Percentiles rank a stretch among this genome's conserved stretches.
These are phyloP conservation scores for Apamea epomidion DNA, from an alignment of 2,888 invertebrate genomes.

Conservation along the genomic window DNA sequence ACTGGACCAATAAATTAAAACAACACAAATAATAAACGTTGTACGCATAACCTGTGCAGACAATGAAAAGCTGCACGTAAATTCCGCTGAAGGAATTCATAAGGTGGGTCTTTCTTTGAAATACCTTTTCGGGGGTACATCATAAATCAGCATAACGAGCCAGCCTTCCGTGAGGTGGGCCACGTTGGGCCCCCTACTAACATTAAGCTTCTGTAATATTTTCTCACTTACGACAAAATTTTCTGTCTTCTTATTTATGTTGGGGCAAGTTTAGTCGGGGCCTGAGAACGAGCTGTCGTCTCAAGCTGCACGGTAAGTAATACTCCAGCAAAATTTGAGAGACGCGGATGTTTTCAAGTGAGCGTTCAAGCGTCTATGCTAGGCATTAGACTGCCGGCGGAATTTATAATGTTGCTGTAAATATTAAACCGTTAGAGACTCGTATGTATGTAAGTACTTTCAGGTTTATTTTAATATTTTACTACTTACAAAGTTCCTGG, in stretches of 20 bases:
- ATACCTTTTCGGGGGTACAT: conserved; percentile 82
- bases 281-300: conserved; percentile 78
- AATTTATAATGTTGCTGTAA: conserved; percentile 58
- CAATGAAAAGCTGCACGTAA: conserved; percentile 75
- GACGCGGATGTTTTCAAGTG: conserved; percentile 63
- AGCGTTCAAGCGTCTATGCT: conserved; percentile 52
- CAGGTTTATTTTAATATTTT: conserved; percentile 3
- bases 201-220: conserved; percentile 89
- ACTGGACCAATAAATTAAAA: conserved; percentile 64
- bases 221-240: conserved; percentile 90
- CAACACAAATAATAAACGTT: conserved; percentile 65
- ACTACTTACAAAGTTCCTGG: background rate
- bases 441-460: background rate
- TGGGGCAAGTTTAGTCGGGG: conserved; percentile 74
- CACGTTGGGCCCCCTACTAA: conserved; percentile 76
- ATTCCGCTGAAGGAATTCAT: conserved; percentile 80
- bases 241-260: conserved; percentile 88
- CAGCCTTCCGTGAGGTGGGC: conserved; percentile 85
- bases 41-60: conserved; percentile 70
- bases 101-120: conserved; percentile 80
- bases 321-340: conserved; percentile 68
- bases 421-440: conserved; percentile 41
- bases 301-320: conserved; percentile 77
- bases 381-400: conserved; percentile 46
- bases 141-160: conserved; percentile 90